These are phyloP conservation scores for Anticlea derivata DNA, from an alignment of 2,888 invertebrate genomes.

Conservation along the genomic window DNA sequence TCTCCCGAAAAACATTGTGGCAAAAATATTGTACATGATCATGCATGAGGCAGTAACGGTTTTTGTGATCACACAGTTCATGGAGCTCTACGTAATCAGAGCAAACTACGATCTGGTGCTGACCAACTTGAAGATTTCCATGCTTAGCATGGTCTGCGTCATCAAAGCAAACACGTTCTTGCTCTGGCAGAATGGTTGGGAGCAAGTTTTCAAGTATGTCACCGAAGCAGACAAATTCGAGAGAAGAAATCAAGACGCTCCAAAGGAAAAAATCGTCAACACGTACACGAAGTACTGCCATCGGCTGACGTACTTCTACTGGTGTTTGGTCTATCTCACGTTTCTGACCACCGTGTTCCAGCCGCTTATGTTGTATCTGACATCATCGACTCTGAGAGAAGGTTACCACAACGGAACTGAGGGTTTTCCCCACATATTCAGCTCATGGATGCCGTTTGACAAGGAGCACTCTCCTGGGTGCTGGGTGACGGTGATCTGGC, in stretches of 20 bases:
- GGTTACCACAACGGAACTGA: constrained; percentile 58
- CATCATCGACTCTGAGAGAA: constrained; percentile 40
- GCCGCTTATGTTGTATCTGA: constrained; percentile 13
- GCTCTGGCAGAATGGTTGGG: constrained; percentile 64
- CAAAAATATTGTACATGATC: constrained; percentile 47
- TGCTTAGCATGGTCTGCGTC: constrained; percentile 70
- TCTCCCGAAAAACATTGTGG: constrained; percentile 50
- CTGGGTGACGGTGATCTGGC: constrained; percentile 66
- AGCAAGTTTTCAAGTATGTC: constrained; percentile 59
- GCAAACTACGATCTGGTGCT: constrained; percentile 61
- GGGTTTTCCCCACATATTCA: constrained; percentile 68
- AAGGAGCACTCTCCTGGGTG: constrained; percentile 62
- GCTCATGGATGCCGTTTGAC: constrained; percentile 72
- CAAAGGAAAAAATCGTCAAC: constrained; percentile 48
- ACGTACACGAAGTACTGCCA: constrained; percentile 66
- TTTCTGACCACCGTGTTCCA: constrained; percentile 8
- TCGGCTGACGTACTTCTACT: constrained; percentile 61
- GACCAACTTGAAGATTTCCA: constrained; percentile 69
- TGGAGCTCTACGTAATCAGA: constrained; percentile 65
- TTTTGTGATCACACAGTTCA: constrained; percentile 65
- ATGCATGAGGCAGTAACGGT: constrained; percentile 55
- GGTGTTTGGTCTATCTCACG: constrained; percentile 60
- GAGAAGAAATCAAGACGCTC: constrained; percentile 46
- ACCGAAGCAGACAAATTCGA: constrained; percentile 65
- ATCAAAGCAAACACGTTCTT: constrained; percentile 63